A percentile compares a stretch with the other conserved stretches of the same genome.
Evolutionary conservation across 1,140 invertebrate genomes (phyloP).

Genomic region (Lasaia peninsularis): DNA sequence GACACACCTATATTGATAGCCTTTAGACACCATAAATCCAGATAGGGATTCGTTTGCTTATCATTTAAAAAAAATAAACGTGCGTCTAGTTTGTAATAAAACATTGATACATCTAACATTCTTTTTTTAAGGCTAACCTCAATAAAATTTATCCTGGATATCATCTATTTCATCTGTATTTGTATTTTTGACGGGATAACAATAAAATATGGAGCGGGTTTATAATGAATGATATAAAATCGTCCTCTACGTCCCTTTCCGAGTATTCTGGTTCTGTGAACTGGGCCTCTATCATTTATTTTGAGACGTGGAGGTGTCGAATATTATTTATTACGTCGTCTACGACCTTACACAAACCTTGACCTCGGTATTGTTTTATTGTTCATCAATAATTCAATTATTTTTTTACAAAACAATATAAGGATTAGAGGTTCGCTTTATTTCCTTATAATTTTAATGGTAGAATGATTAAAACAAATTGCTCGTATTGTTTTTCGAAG

Average conservation of each 20-base stretch:
- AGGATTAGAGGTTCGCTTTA: neutral
- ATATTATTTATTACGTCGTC: conserved; percentile 12
- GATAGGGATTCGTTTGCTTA: too few species aligned
- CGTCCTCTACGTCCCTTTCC: conserved; percentile 35
- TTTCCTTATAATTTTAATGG: neutral
- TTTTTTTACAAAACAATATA: neutral
- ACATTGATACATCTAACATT: too few species aligned
- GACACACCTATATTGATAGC: too few species aligned
- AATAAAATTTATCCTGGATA: conserved; percentile 15
- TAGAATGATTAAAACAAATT: neutral
- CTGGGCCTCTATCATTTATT: conserved; percentile 8
- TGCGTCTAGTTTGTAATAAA: too few species aligned
- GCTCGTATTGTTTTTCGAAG: too few species aligned
- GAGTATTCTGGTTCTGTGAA: conserved; percentile 38
- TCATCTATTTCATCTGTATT: conserved; percentile 34
- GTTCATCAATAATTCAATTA: neutral
- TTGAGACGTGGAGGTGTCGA: conserved; percentile 13
- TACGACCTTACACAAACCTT: conserved; percentile 1
- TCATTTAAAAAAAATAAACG: too few species aligned
- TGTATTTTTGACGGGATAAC: conserved; percentile 27
- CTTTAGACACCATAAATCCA: too few species aligned
- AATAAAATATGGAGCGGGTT: conserved; percentile 53
- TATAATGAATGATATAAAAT: conserved; percentile 38
- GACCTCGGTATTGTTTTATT: neutral
- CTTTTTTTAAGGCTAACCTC: neutral